A percentile compares a stretch with the other conserved stretches of the same genome.
These are phyloP conservation scores for Acleris cristana DNA, from an alignment of 2,888 invertebrate genomes.

Conservation along the genomic window DNA sequence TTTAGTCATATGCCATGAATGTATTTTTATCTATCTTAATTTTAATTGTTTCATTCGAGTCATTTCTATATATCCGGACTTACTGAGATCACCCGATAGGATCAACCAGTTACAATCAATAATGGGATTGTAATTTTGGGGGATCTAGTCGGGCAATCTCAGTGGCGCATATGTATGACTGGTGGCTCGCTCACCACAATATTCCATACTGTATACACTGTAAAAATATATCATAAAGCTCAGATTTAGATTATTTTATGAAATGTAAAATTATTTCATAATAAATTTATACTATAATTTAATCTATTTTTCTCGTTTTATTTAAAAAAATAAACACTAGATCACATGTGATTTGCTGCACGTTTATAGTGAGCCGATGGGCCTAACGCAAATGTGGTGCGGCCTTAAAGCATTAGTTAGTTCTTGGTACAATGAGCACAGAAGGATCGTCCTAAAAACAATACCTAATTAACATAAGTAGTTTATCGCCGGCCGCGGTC, in stretches of 20 bases:
- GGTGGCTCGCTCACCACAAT: background rate
- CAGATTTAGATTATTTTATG: conserved; percentile 51
- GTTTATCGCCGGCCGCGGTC: conserved; percentile 14
- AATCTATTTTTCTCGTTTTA: background rate
- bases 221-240: conserved; percentile 36
- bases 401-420: background rate
- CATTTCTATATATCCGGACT: background rate
- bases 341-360: too few relatives aligned
- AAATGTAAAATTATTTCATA: conserved; percentile 47
- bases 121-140: too few relatives aligned
- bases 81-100: too few relatives aligned
- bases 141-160: too few relatives aligned
- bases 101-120: too few relatives aligned
- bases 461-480: conserved; percentile 25
- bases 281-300: conserved; percentile 51
- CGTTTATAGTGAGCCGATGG: background rate
- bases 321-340: too few relatives aligned
- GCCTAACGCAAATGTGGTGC: background rate
- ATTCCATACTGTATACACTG: conserved; percentile 7
- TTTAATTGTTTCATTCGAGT: conserved; percentile 5
- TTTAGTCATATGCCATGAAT: background rate
- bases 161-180: background rate
- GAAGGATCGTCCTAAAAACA: conserved; percentile 19
- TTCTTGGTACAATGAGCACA: background rate
- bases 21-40: background rate